Percentiles rank a stretch among this genome's conserved stretches.
phyloP scores from a whole-genome alignment of 2,888 invertebrate genomes.

The Ariolimax columbianus region DNA sequence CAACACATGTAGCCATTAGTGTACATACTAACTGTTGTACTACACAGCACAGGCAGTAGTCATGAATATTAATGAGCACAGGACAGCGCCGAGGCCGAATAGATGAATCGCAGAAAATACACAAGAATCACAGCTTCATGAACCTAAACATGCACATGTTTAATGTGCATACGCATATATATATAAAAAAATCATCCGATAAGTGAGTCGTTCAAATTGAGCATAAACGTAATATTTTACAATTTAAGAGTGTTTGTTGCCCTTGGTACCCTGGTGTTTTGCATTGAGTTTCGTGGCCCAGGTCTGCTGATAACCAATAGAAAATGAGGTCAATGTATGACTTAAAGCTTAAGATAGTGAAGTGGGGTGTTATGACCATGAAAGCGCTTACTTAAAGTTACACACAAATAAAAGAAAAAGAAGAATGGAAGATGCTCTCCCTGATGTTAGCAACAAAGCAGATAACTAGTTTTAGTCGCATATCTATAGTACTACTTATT shows the following conservation, averaged over 20 bases:
- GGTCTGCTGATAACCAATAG: slow-evolving; percentile 26
- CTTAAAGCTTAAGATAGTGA: neutral
- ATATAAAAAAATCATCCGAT: neutral
- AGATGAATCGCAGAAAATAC: slow-evolving; percentile 55
- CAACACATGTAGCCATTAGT: slow-evolving; percentile 58
- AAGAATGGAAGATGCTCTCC: no score
- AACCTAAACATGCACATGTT: neutral
- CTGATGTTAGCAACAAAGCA: no score
- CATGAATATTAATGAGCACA: slow-evolving; percentile 70
- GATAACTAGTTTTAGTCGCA: no score
- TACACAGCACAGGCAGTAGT: slow-evolving; percentile 60
- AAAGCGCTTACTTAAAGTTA: no score
- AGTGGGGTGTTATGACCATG: no score
- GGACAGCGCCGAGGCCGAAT: slow-evolving; percentile 44
- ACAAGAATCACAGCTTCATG: neutral
- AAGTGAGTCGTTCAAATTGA: neutral
- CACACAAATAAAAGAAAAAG: no score
- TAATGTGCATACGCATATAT: neutral
- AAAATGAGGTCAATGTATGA: slow-evolving; percentile 21
- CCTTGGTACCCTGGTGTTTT: no score
- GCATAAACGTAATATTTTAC: neutral
- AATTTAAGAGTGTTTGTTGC: neutral
- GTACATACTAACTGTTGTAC: slow-evolving; percentile 63
- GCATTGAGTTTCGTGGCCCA: slow-evolving; percentile 1
- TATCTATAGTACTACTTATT: no score